Evolutionary conservation across 2,888 invertebrate genomes (phyloP), one percentile per base, ranked within the genome.

Genomic region (Cephus nigrinus): DNA sequence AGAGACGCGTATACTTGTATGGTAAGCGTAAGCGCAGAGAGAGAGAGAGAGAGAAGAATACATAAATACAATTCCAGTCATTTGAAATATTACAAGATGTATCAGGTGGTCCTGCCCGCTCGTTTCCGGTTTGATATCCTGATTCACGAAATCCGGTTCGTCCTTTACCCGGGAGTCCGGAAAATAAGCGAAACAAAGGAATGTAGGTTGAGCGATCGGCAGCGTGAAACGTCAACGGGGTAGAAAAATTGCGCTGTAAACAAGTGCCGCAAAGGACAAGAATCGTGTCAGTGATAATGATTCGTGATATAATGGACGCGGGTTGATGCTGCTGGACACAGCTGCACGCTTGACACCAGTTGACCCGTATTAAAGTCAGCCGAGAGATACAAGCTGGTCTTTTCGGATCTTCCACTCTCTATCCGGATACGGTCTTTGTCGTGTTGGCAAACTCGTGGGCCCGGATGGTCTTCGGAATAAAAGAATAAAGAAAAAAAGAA

Each of bases 311-410:
- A 55, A 82, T 79, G 55, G 78, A 78, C 76, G 78, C 79, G 33
- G 75, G 75, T 30, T 23, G 76, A 30, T 5, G 12, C 73, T 40
- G 55, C 81, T 84, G 81, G 84, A 82, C 86, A 86, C 89, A 90
- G 88, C 88, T 89, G 87, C 85, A 76, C 83, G 85, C 81, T 90
- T 90, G 86, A 89, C 90, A 86, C 85, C 86, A 87, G 85, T 90
- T 90, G 86, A 90, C 88, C 88, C 84, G 79, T 68, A 81, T 78
- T 87, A 87, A 55, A 55, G 55, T 23, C 55, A 55, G 55, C 15
- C 55, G 23, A 55, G 55, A 55, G 55, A 55, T 55, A 15, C 55
- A 23, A 55, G 55, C 55, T 23, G 23, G 55, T 55, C 55, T 55
- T 55, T 55, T 55, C 55, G 55, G 55, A 55, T 55, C 55, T 55